phyloP scores from a whole-genome alignment of 1,140 invertebrate species.

The Bicyclus anynana region DNA sequence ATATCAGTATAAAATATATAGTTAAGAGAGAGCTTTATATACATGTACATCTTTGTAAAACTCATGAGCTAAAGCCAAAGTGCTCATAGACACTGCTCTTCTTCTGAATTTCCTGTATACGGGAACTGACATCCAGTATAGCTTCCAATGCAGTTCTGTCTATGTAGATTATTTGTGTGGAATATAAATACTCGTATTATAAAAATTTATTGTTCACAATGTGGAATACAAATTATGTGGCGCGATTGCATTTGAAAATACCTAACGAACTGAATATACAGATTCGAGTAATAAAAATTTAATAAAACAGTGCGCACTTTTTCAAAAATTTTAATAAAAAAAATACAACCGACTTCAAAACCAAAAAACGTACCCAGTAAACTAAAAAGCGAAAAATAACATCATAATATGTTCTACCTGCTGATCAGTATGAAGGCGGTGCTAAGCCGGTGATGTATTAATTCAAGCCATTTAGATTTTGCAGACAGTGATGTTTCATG shows the following conservation, averaged over 20 bases:
- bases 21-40: constrained; percentile 41
- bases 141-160: constrained; percentile 62
- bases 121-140: constrained; percentile 62
- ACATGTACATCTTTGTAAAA: constrained; percentile 73
- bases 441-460: too few species aligned
- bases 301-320: background rate
- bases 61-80: constrained; percentile 55
- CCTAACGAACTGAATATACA: constrained; percentile 3
- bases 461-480: too few species aligned
- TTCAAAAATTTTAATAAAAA: background rate
- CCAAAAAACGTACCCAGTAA: too few species aligned
- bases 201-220: background rate
- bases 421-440: too few species aligned
- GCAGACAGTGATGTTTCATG: too few species aligned
- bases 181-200: too few species aligned
- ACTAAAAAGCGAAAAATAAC: too few species aligned
- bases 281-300: background rate
- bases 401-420: too few species aligned
- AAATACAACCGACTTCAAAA: too few species aligned
- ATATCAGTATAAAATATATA: too few species aligned
- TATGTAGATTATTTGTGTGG: constrained; percentile 36
- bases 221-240: background rate
- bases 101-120: constrained; percentile 57
- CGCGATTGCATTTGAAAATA: background rate
- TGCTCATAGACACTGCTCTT: constrained; percentile 63